Conservation (phyloP, 2,888 invertebrate genomes). For the Erebia ligea region DNA sequence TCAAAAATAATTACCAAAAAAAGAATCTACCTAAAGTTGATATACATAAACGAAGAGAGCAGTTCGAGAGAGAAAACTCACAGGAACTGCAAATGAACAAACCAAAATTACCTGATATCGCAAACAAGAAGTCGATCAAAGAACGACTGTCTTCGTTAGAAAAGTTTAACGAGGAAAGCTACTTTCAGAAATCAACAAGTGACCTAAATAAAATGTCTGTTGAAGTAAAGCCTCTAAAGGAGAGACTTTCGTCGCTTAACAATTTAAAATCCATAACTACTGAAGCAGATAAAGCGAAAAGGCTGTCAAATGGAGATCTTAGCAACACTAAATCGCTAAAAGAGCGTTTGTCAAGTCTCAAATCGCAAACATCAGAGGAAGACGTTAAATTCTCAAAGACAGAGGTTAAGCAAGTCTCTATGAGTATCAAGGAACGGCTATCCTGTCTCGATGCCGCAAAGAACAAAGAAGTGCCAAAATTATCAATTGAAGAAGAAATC, state of each 20-base stretch:
- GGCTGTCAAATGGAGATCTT: constrained; percentile 74
- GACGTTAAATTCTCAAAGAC: constrained; percentile 66
- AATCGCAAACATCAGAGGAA: constrained; percentile 75
- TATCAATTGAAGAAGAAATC: constrained; percentile 69
- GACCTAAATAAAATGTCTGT: constrained; percentile 80
- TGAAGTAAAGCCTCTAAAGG: constrained; percentile 85
- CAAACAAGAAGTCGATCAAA: constrained; percentile 87
- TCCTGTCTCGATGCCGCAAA: constrained; percentile 79
- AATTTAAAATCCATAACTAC: constrained; percentile 75
- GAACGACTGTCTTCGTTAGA: constrained; percentile 88
- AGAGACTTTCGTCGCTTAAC: constrained; percentile 85
- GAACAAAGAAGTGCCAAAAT: constrained; percentile 75
- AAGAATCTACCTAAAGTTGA: constrained; percentile 90
- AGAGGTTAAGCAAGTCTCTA: constrained; percentile 77
- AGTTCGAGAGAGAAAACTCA: constrained; percentile 89
- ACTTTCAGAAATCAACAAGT: constrained; percentile 71
- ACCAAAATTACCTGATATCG: constrained; percentile 84
- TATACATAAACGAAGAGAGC: constrained; percentile 90
- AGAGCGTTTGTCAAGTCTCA: constrained; percentile 75
- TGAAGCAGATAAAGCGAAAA: constrained; percentile 75
- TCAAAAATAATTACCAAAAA: constrained; percentile 75
- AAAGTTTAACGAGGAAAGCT: constrained; percentile 84
- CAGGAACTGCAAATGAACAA: constrained; percentile 77
- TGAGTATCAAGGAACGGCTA: constrained; percentile 80
- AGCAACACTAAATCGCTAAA: constrained; percentile 71